phyloP scores from a whole-genome alignment of 2,888 invertebrate genomes.

The Tipula confusa region DNA sequence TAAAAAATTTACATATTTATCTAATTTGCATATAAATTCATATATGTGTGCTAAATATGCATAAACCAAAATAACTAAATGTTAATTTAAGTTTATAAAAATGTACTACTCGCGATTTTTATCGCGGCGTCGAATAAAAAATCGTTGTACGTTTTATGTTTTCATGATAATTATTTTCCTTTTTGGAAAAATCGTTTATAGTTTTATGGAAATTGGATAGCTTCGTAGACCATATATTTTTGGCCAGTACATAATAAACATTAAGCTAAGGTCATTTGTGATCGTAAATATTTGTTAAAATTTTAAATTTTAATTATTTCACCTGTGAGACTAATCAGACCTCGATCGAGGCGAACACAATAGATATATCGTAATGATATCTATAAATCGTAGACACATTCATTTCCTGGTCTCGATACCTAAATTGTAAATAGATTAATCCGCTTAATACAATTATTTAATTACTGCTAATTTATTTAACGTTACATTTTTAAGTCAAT shows the following conservation, averaged over 20 bases:
- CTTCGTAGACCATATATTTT: not conserved
- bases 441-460: too few relatives aligned
- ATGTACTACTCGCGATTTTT: not conserved
- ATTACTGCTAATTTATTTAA: not conserved
- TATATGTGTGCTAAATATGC: slow-evolving; percentile 4
- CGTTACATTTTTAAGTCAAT: not conserved
- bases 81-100: not conserved
- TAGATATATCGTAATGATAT: too few relatives aligned
- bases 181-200: not conserved
- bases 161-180: not conserved
- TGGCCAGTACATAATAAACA: not conserved
- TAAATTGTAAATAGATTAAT: not conserved
- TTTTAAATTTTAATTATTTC: not conserved
- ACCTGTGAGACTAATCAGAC: not conserved
- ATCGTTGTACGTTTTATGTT: not conserved
- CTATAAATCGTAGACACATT: too few relatives aligned
- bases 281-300: not conserved
- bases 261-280: not conserved
- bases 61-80: not conserved
- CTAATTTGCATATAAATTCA: slow-evolving; percentile 12
- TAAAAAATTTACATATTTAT: not conserved
- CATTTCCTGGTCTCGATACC: not conserved
- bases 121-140: not conserved
- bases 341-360: not conserved
- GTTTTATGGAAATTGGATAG: not conserved